A percentile compares a stretch with the other conserved stretches of the same genome.
Evolutionary conservation across 2,797 vertebrate species (phyloP).

Genomic region (Myotis vivesi): DNA sequence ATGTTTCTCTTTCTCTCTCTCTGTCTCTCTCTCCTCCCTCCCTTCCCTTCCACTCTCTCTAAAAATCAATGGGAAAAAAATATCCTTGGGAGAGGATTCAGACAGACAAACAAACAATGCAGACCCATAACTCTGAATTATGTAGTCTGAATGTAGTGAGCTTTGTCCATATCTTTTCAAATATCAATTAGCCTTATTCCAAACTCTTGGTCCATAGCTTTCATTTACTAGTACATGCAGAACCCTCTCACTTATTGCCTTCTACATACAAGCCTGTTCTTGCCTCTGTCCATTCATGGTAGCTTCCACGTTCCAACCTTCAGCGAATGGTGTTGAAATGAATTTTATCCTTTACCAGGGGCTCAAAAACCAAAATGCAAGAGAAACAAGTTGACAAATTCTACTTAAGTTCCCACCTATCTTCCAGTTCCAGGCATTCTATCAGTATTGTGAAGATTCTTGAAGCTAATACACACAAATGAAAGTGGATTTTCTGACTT

Average conservation of each 20-base stretch:
- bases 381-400: slow-evolving; percentile 42
- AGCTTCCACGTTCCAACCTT: background rate
- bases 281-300: background rate
- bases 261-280: background rate
- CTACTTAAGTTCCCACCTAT: background rate
- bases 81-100: no score
- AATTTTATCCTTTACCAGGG: slow-evolving; percentile 16
- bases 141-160: background rate
- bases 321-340: slow-evolving; percentile 23
- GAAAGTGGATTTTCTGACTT: slow-evolving; percentile 31
- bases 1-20: no score
- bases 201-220: background rate
- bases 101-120: background rate
- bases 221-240: background rate
- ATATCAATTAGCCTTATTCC: background rate
- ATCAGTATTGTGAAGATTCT: background rate
- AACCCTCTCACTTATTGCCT: background rate
- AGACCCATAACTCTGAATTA: background rate
- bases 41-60: no score
- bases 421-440: slow-evolving; percentile 32
- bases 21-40: no score
- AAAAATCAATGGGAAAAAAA: no score
- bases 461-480: slow-evolving; percentile 32
- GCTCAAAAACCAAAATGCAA: slow-evolving; percentile 44
- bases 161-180: background rate